Evolutionary conservation across 2,797 vertebrate genomes (phyloP).

Genomic region (Schizothorax lantsangensis): DNA sequence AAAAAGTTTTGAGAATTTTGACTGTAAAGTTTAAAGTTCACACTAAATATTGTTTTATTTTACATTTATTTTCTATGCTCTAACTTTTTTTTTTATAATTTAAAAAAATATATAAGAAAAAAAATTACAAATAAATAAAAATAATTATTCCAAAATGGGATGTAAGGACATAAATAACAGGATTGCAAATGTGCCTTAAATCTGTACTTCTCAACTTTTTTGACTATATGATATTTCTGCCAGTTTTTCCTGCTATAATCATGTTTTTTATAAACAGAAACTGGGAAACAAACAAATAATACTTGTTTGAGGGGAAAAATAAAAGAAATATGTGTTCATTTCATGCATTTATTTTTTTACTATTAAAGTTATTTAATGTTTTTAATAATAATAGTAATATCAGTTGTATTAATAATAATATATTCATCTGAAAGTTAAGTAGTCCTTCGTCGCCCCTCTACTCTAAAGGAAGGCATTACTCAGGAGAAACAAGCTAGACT

Average conservation of each 20-base stretch:
- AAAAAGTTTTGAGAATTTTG: background rate
- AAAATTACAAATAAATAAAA: background rate
- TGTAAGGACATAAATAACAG: background rate
- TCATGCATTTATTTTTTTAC: background rate
- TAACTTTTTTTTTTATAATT: background rate
- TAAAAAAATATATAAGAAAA: no score
- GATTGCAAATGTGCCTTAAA: background rate
- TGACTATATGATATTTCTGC: background rate
- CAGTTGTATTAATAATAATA: background rate
- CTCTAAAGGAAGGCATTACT: background rate
- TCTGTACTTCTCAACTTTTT: background rate
- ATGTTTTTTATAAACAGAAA: background rate
- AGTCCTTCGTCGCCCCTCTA: no score
- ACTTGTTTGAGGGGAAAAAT: background rate
- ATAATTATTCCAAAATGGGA: background rate
- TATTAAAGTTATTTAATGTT: background rate
- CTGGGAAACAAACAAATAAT: background rate
- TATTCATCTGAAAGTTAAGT: background rate
- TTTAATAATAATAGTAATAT: background rate
- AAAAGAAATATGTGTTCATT: background rate
- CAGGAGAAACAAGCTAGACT: background rate
- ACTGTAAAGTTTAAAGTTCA: background rate
- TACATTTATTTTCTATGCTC: background rate
- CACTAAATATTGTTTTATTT: background rate
- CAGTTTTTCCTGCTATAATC: background rate